These are phyloP conservation scores for Oedothorax gibbosus DNA, from an alignment of 1,140 invertebrate genomes.

Conservation along the genomic window DNA sequence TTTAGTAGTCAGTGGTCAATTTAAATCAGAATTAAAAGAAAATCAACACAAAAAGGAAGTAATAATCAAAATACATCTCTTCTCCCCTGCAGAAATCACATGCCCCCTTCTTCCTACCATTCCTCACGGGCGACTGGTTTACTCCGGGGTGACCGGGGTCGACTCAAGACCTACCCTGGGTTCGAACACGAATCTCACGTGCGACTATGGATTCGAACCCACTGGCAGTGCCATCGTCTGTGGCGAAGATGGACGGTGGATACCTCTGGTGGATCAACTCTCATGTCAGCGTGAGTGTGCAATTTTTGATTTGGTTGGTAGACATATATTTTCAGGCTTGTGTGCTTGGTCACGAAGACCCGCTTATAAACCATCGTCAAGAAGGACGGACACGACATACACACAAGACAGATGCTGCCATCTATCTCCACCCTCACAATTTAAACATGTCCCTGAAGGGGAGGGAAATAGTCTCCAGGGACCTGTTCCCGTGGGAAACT, in stretches of 20 bases:
- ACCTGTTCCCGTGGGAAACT: too few species aligned
- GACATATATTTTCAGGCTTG: too few species aligned
- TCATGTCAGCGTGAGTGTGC: conserved; percentile 55
- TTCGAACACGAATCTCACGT: conserved; percentile 23
- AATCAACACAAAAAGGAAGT: neutral
- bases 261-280: conserved; percentile 3
- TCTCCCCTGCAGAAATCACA: conserved; percentile 33
- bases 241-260: conserved; percentile 51
- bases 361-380: too few species aligned
- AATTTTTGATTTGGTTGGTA: too few species aligned
- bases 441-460: too few species aligned
- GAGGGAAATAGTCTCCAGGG: too few species aligned
- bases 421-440: too few species aligned
- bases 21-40: neutral
- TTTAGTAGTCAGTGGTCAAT: too few species aligned
- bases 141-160: neutral
- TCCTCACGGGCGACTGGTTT: conserved; percentile 37
- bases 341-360: neutral
- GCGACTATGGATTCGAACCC: conserved; percentile 43
- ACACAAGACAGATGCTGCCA: too few species aligned
- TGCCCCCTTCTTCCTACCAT: conserved; percentile 13
- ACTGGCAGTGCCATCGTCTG: conserved; percentile 15
- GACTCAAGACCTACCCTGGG: conserved; percentile 1
- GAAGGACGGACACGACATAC: too few species aligned
- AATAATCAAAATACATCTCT: neutral